A percentile compares a stretch with the other conserved stretches of the same genome.
Evolutionary conservation across 1,140 invertebrate genomes (phyloP).

Genomic region (Brachionus angularis): DNA sequence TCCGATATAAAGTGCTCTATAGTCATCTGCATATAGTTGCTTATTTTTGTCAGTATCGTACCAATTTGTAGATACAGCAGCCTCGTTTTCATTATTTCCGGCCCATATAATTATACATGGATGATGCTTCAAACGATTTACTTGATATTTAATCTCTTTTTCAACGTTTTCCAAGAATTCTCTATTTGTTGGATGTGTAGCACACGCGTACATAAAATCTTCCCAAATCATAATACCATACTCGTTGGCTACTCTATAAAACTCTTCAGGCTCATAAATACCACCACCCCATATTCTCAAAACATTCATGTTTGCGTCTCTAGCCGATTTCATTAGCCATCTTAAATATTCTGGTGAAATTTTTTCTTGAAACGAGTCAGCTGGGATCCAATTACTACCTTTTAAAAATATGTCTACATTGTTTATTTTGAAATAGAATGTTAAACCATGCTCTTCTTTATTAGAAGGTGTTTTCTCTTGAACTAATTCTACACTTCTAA

Average conservation of each 20-base stretch:
- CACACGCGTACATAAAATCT: conserved; percentile 92
- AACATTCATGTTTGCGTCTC: conserved; percentile 83
- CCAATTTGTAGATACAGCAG: conserved; percentile 77
- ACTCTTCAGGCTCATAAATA: conserved; percentile 64
- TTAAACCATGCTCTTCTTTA: conserved; percentile 52
- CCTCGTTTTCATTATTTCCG: conserved; percentile 97
- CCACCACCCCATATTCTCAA: conserved; percentile 93
- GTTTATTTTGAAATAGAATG: conserved; percentile 86
- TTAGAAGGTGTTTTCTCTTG: conserved; percentile 50
- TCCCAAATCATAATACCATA: conserved; percentile 59
- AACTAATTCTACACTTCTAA: conserved; percentile 72
- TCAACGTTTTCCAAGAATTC: conserved; percentile 71
- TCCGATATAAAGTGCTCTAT: conserved; percentile 77
- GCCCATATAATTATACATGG: conserved; percentile 80
- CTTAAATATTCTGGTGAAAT: conserved; percentile 59
- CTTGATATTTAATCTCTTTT: conserved; percentile 66
- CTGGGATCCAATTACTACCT: conserved; percentile 89
- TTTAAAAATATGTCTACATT: conserved; percentile 84
- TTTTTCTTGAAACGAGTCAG: conserved; percentile 76
- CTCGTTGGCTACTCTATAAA: conserved; percentile 71
- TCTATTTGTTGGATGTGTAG: conserved; percentile 78
- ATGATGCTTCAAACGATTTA: conserved; percentile 78
- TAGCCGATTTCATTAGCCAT: conserved; percentile 67
- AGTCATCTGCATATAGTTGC: conserved; percentile 66
- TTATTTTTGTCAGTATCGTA: conserved; percentile 49